These are phyloP conservation scores for Psophia crepitans DNA, from an alignment of 2,113 vertebrate genomes.

Conservation along the genomic window DNA sequence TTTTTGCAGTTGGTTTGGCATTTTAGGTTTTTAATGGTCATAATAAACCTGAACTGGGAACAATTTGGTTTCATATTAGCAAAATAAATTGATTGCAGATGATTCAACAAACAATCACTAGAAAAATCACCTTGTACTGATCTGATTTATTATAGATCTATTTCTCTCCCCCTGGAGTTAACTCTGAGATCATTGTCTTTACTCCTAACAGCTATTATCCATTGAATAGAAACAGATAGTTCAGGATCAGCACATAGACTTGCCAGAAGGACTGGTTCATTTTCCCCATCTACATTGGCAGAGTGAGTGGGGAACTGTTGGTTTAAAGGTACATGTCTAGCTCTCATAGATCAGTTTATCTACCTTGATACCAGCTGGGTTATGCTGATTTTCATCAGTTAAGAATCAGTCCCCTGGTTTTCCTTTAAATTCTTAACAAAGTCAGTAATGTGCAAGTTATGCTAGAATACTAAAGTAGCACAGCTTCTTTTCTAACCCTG, in stretches of 20 bases:
- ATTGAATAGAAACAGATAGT: background rate
- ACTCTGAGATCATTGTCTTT: background rate
- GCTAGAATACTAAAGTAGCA: constrained; percentile 2
- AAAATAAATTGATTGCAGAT: background rate
- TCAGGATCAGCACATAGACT: background rate
- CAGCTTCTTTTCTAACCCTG: background rate
- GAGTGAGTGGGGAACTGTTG: background rate
- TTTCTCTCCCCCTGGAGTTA: background rate
- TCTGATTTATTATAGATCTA: background rate
- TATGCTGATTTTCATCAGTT: background rate
- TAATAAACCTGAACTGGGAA: background rate
- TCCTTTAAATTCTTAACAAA: background rate
- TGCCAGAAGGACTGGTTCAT: background rate
- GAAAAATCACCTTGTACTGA: background rate
- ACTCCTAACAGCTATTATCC: background rate
- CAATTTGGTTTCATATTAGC: background rate
- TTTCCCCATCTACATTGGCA: background rate
- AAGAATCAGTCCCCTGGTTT: background rate
- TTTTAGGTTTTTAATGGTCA: background rate
- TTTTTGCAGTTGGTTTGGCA: background rate
- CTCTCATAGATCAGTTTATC: background rate
- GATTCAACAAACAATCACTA: background rate
- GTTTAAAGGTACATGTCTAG: background rate
- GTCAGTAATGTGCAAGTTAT: background rate
- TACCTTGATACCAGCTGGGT: background rate